These are phyloP conservation scores for Hylomyscus alleni DNA, from an alignment of 2,797 vertebrate genomes.

Conservation along the genomic window DNA sequence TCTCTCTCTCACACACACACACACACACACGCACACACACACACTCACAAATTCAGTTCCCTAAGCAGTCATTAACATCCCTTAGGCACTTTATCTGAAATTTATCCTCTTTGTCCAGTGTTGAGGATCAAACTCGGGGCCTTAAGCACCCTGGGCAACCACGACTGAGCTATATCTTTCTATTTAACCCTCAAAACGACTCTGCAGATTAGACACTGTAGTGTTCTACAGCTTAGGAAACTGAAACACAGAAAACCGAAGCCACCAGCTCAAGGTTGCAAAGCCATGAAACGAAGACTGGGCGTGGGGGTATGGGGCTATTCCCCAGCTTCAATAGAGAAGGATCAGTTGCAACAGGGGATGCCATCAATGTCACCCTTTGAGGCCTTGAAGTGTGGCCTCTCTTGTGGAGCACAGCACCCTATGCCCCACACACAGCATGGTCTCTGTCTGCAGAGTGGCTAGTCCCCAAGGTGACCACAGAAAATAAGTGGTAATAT, in stretches of 20 bases:
- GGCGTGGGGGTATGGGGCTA: neutral
- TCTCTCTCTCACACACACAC: no score
- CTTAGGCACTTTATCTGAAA: neutral
- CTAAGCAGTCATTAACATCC: neutral
- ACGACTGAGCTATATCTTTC: neutral
- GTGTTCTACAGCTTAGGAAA: neutral
- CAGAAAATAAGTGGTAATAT: rapidly evolving
- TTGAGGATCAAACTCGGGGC: neutral
- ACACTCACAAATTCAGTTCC: neutral
- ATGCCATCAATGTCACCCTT: neutral
- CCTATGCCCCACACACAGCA: rapidly evolving
- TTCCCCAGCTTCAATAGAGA: no score
- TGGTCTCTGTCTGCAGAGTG: neutral
- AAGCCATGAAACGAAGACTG: rapidly evolving
- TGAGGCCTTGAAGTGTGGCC: neutral
- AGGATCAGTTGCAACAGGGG: no score
- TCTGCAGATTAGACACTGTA: neutral
- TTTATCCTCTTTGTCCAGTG: neutral
- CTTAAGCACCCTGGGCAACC: neutral
- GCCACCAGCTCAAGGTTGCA: neutral
- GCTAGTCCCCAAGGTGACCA: rapidly evolving
- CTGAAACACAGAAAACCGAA: neutral
- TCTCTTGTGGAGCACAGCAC: neutral
- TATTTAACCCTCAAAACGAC: neutral
- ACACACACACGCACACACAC: neutral